phyloP scores from a whole-genome alignment of 2,888 invertebrate genomes.

The Girardia tigrina region DNA sequence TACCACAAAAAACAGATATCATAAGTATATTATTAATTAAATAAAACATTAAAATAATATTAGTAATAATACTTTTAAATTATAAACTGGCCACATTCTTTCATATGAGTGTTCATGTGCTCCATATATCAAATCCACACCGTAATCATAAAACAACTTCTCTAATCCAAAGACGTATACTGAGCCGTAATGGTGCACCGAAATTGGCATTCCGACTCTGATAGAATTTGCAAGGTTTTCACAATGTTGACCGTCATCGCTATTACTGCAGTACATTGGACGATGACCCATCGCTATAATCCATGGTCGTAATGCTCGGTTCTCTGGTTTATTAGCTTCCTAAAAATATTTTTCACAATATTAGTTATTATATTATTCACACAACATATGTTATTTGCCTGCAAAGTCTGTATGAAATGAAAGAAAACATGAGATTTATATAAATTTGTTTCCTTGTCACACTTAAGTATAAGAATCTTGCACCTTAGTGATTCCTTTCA shows the following conservation, averaged over 20 bases:
- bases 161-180: conserved; percentile 56
- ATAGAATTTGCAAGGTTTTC: conserved; percentile 38
- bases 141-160: conserved; percentile 67
- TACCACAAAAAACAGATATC: no score
- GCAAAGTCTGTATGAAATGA: no score
- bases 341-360: conserved; percentile 37
- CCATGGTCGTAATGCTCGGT: conserved; percentile 47
- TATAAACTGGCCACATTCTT: conserved; percentile 79
- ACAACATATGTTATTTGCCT: no score
- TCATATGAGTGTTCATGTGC: conserved; percentile 97
- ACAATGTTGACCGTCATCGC: conserved; percentile 54
- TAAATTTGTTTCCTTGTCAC: no score
- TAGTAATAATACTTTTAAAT: conserved; percentile 57
- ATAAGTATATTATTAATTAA: no score
- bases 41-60: no score
- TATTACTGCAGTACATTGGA: conserved; percentile 55
- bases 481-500: no score
- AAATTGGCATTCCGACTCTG: conserved; percentile 36
- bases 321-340: conserved; percentile 47
- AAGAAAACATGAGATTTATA: no score
- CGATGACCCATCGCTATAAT: conserved; percentile 49
- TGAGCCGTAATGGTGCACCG: conserved; percentile 21
- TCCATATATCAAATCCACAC: conserved; percentile 84
- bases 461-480: no score
- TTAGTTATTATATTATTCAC: no score